Base-by-base conservation (phyloP, 2,888 invertebrate species). In the Tenthredo livida region DNA sequence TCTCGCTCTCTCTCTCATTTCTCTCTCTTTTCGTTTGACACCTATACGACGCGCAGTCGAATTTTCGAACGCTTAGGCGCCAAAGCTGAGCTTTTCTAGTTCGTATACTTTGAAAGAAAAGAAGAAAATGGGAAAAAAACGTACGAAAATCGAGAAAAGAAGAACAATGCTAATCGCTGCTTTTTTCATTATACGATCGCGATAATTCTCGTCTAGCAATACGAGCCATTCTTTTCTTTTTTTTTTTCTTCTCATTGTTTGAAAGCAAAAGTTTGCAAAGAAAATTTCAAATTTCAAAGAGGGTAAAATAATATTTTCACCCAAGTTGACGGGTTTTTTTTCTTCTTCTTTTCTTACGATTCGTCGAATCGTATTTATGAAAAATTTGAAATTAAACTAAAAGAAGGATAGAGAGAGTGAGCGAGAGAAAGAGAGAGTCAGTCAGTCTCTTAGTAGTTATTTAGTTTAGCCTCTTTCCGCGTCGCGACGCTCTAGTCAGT, bases 401-500 rank as follows among this genome's bases (percentile, higher is more conserved):
- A 50, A n/a, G 6, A 50, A 10, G 15, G 6, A 17, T 17, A n/a
- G 50, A 50, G 29, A 29, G 29, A 29, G 29, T 2, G 50, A 15
- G 47, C 17, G 50, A 17, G 17, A 50, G 7, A n/a, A 5, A 50
- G 17, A n/a, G 54, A 54, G n/a, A 54, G n/a, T 54, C 54, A n/a
- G 61, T 37, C 54, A 21, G 61, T 61, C 21, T 61, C 25, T 61
- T 61, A 61, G 61, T 61, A 61, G 61, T 61, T 61, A 25, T 61
- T 61, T 83, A 83, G 83, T 83, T 83, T 83, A 40, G 54, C 37
- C 83, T 50, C 83, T 88, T 88, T 88, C 88, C 88, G 88, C 88
- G 87, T 89, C 87, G 89, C 88, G 88, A 88, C 89, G 88, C 67
- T 80, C 67, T 50, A 70, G 75, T 80, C 84, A 21, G 72, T 82